Base-by-base conservation (phyloP, 2,888 invertebrate genomes). In the Troglohyphantes excavatus region DNA sequence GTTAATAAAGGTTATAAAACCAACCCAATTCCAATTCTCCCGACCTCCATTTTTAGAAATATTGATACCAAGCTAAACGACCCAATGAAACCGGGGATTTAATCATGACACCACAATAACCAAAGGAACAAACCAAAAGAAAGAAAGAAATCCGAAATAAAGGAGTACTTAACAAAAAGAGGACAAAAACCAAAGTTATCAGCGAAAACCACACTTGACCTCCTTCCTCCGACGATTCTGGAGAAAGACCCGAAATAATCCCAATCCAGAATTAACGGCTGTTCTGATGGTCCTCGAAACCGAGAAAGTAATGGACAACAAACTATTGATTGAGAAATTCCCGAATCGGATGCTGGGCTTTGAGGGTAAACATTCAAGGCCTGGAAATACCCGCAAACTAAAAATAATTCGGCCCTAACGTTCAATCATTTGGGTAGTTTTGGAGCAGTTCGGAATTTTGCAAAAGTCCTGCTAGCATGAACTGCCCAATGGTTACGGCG, bases 401-500 rank as follows among this genome's bases (percentile, higher is more conserved):
- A 85, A 85, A 76, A 85, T 76, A 85, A 85, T 76, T 75, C 75
- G 53, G n/a, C 73, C 53, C 68, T 75, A 84, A 84, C 84, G 76
- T 85, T 76, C 79, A 87, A 72, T 79, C 72, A 87, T 73, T 73
- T 39, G 53, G 53, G 53, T 53, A 53, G 79, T 65, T 73, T 79
- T 86, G 78, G 76, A 59, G 43, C 61, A 23, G 59, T 76, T 85
- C n/a, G 86, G 67, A 85, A 75, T 86, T 86, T 68, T 39, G 39
- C 21, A 21, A 33, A 26, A 39, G 43, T 17, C 46, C 82, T 82
- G 39, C 61, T 19, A 33, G 19, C 27, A 27, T 39, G 46, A 72
- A 46, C 43, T 72, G 72, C 46, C 46, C 46, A 27, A 53, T 39
- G 53, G 72, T 72, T 75, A 59, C 75, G 75, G 46, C 23, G 72